Conservation (phyloP, 2,888 invertebrate genomes). For the Chydorus sphaericus region DNA sequence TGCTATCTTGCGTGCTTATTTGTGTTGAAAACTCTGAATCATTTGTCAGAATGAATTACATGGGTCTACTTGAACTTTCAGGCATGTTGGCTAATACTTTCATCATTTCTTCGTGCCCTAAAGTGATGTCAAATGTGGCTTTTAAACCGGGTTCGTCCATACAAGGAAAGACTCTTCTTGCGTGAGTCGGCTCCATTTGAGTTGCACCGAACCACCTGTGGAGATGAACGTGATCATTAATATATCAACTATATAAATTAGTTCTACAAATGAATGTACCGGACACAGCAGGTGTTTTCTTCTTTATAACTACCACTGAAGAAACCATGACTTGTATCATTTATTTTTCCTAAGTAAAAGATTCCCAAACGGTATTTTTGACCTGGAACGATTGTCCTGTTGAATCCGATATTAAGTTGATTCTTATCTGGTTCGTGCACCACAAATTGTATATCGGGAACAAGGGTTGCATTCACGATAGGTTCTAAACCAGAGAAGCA, state of each 20-base stretch:
- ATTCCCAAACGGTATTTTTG: constrained; percentile 50
- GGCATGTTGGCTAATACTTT: constrained; percentile 12
- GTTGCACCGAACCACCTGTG: constrained; percentile 1
- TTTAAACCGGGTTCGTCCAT: constrained; percentile 31
- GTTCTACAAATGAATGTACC: constrained; percentile 32
- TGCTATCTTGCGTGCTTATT: background rate
- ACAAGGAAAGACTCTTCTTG: constrained; percentile 29
- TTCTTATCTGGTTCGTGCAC: background rate
- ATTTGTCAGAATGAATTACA: background rate
- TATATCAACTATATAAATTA: background rate
- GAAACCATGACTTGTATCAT: constrained; percentile 62
- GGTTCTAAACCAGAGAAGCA: background rate
- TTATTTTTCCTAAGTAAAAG: constrained; percentile 52
- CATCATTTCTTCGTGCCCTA: constrained; percentile 25
- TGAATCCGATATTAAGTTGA: background rate
- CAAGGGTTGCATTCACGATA: background rate
- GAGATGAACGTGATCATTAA: background rate
- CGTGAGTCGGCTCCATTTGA: constrained; percentile 24
- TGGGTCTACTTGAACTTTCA: background rate
- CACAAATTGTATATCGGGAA: background rate
- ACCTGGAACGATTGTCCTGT: constrained; percentile 35
- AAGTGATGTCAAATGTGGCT: constrained; percentile 26
- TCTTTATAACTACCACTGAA: constrained; percentile 60
- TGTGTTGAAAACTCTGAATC: background rate
- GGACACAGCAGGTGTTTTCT: constrained; percentile 31